A percentile compares a stretch with the other conserved stretches of the same genome.
phyloP scores from a whole-genome alignment of 2,113 vertebrate genomes.

The Plotosus lineatus region DNA sequence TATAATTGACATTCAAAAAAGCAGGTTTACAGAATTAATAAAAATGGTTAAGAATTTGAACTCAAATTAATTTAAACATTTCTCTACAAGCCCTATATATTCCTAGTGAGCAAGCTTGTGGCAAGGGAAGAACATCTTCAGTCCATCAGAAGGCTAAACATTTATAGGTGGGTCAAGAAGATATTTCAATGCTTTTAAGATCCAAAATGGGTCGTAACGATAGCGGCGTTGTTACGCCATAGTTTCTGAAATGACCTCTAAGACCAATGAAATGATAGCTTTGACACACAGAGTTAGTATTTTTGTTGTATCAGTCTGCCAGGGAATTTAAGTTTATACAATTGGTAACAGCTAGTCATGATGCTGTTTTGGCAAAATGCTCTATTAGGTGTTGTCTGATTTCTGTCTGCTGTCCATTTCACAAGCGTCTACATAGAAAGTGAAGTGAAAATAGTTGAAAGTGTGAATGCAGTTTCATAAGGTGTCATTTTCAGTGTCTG shows the following conservation, averaged over 20 bases:
- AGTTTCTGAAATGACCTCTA: neutral
- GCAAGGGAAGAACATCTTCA: too few relatives aligned
- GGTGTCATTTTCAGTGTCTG: neutral
- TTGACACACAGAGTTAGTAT: neutral
- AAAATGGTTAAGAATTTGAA: too few relatives aligned
- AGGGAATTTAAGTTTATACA: neutral
- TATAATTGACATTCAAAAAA: too few relatives aligned
- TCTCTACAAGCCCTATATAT: too few relatives aligned
- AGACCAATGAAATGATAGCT: neutral
- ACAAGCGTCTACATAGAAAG: neutral
- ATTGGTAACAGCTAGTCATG: neutral
- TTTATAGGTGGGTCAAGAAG: neutral
- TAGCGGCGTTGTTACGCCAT: neutral
- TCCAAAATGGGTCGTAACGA: neutral
- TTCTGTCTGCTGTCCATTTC: neutral
- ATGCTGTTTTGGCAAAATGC: neutral
- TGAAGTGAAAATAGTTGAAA: neutral
- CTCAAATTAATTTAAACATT: too few relatives aligned
- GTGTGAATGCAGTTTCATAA: neutral
- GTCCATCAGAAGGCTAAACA: too few relatives aligned
- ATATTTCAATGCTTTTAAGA: neutral
- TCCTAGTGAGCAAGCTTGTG: too few relatives aligned
- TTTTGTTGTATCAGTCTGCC: neutral
- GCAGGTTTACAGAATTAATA: too few relatives aligned
- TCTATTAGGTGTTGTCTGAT: neutral